Evolutionary conservation across 2,113 vertebrate species (phyloP).

Genomic region (Columbina picui): DNA sequence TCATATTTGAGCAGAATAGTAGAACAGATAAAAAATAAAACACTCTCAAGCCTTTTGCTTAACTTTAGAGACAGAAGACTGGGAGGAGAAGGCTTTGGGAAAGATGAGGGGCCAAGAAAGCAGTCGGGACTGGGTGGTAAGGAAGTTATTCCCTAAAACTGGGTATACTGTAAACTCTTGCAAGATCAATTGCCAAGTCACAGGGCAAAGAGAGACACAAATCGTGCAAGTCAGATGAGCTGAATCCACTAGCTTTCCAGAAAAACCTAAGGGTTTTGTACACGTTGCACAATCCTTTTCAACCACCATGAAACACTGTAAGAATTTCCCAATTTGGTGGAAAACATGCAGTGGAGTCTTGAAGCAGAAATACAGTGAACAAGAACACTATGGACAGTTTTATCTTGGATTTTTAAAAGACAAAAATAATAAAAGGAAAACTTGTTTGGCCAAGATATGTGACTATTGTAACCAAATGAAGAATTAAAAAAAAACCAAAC

Average conservation of each 20-base stretch:
- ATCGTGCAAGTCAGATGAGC: neutral
- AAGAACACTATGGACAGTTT: neutral
- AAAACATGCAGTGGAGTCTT: neutral
- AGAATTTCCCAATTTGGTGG: neutral
- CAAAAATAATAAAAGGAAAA: neutral
- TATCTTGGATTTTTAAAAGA: neutral
- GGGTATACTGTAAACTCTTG: neutral
- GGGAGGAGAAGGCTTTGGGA: neutral
- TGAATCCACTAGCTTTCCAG: neutral
- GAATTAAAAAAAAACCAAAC: neutral
- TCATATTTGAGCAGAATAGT: neutral
- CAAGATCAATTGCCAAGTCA: neutral
- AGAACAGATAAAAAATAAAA: neutral
- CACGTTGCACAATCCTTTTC: neutral
- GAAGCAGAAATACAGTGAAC: neutral
- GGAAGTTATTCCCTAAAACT: too few relatives aligned
- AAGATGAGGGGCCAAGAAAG: neutral
- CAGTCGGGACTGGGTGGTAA: fast-evolving
- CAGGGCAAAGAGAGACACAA: neutral
- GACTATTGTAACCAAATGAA: neutral
- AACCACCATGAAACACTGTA: neutral
- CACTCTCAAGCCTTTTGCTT: neutral
- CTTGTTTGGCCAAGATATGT: neutral
- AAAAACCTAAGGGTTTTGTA: neutral
- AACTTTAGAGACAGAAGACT: neutral